Base-by-base conservation (phyloP, 2,888 invertebrate species). In the Griposia aprilina region DNA sequence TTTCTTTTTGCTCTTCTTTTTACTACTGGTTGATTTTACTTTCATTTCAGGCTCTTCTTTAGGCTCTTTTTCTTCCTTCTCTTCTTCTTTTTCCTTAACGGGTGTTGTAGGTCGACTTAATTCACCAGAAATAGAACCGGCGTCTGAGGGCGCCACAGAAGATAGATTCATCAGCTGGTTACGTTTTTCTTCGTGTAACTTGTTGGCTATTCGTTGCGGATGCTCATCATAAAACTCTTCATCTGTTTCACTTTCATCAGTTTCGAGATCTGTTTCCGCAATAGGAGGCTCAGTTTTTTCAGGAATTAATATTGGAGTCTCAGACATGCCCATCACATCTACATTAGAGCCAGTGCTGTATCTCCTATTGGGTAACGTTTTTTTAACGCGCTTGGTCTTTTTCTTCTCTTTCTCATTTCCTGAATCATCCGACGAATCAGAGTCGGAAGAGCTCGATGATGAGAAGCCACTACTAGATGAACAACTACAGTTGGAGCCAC, bases 181-280 rank as follows among this genome's bases (percentile, higher is more conserved):
- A 7, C 98, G 97, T 92, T 98, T 98, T 90, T 98, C 98, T 20
- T 98, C 98, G 69, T 98, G 93, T 74, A 98, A 89, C 92, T 98
- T 98, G 85, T 97, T 98, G 2, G 98, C 98, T 81, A 98, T 93
- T 90, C 97, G 97, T 89, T 98, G 98, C 0, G 98, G 98, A 93
- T 98, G 97, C 89, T 98, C 97, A 92, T 99, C 98, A 92, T 98
- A 99, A 93, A 98, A 98, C 88, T 98, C 98, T 95, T 98, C 98
- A 93, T 98, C 98, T 0, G 98, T 98, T 84, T 98, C 98, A 70
- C 98, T 98, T 93, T 98, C 98, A 26, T 98, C 98, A 0, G 99
- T 99, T 88, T 98, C 98, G 72, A 99, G 97, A 94, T 99, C 99
- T 0, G 98, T 98, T 94, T 99, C 99, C 57, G 97, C 97, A 82